Conservation (phyloP, 2,888 invertebrate genomes). For the Frankliniella fusca region DNA sequence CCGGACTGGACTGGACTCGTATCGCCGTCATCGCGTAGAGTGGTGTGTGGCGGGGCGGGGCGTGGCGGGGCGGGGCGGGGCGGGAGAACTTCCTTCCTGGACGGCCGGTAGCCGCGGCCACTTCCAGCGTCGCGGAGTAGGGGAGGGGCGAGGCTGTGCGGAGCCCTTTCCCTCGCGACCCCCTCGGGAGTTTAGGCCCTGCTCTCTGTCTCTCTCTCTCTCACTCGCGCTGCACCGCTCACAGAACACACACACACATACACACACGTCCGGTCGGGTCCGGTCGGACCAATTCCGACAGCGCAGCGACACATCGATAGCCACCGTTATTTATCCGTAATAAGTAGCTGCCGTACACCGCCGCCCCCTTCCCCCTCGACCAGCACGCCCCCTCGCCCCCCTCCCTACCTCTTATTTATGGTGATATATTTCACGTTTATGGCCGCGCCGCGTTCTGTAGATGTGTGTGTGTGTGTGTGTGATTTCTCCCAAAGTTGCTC, state of each 20-base stretch:
- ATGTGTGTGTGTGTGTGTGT: not conserved
- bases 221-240: not conserved
- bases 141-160: not conserved
- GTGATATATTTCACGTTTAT: conserved; percentile 17
- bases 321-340: conserved; percentile 10
- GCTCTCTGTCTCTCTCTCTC: too few species aligned
- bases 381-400: not conserved
- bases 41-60: too few species aligned
- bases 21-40: too few species aligned
- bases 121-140: not conserved
- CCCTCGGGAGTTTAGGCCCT: not conserved
- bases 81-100: not conserved
- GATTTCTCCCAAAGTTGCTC: conserved; percentile 9
- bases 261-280: not conserved
- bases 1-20: too few species aligned
- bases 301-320: not conserved
- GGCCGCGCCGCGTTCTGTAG: not conserved
- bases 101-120: not conserved
- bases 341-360: not conserved
- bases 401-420: not conserved
- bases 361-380: not conserved
- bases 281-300: not conserved
- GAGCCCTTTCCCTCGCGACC: too few species aligned
- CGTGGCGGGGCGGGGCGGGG: too few species aligned
- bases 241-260: too few species aligned